A percentile compares a stretch with the other conserved stretches of the same genome.
phyloP scores from a whole-genome alignment of 2,113 vertebrate genomes.

The Sardina pilchardus region DNA sequence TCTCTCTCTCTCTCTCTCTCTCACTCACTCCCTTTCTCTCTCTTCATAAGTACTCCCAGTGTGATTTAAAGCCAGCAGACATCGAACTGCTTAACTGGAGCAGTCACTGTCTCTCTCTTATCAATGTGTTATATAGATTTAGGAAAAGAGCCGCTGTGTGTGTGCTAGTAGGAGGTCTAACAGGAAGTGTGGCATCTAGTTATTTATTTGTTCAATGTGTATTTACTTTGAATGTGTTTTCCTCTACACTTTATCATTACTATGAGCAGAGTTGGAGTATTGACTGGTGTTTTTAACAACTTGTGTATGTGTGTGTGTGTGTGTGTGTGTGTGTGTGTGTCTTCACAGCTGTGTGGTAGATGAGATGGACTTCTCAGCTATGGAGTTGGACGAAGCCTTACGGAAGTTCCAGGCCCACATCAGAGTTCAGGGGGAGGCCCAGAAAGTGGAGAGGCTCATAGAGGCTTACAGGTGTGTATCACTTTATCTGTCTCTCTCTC shows the following conservation, averaged over 20 bases:
- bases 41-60: not conserved
- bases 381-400: slow-evolving; percentile 96
- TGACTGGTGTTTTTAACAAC: not conserved
- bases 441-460: slow-evolving; percentile 94
- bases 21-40: not conserved
- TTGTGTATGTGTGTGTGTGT: slow-evolving; percentile 11
- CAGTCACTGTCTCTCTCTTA: not conserved
- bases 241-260: too few relatives aligned
- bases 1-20: not conserved
- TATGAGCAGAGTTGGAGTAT: not conserved
- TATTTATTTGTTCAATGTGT: not conserved
- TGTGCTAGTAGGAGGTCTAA: not conserved
- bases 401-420: slow-evolving; percentile 97
- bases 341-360: slow-evolving; percentile 89
- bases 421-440: slow-evolving; percentile 93
- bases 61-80: not conserved
- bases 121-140: not conserved
- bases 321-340: slow-evolving; percentile 26
- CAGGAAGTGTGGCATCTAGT: not conserved
- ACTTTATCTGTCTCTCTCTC: not conserved
- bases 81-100: not conserved
- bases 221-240: not conserved
- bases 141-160: not conserved
- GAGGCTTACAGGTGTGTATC: slow-evolving; percentile 87
- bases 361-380: slow-evolving; percentile 94